Conservation (phyloP, 2,113 vertebrate species). For the Onychorhynchus coronatus region DNA sequence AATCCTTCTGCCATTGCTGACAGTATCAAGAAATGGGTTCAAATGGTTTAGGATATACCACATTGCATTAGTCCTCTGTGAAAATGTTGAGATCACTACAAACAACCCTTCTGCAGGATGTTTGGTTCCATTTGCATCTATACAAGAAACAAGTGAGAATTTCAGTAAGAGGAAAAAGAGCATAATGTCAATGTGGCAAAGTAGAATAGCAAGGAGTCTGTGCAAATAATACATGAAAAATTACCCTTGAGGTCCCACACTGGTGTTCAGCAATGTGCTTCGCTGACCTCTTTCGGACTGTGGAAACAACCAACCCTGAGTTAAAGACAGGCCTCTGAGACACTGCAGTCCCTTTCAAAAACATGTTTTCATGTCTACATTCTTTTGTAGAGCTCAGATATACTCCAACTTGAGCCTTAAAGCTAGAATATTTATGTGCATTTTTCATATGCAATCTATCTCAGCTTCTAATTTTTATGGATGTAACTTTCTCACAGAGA, state of each 20-base stretch:
- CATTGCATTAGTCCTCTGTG: background rate
- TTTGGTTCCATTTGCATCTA: background rate
- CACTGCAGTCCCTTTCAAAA: background rate
- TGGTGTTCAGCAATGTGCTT: background rate
- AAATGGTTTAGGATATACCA: rapidly evolving
- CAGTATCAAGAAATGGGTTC: background rate
- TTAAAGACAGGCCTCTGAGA: background rate
- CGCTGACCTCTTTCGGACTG: background rate
- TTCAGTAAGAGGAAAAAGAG: background rate
- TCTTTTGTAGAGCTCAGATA: background rate
- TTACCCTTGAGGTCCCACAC: background rate
- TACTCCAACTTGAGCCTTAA: background rate
- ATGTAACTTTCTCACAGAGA: background rate
- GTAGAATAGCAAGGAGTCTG: background rate
- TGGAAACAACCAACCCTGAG: background rate
- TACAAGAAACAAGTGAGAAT: background rate
- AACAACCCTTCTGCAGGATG: background rate
- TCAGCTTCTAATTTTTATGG: background rate
- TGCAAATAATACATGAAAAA: background rate
- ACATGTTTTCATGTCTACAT: background rate
- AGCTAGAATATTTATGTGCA: background rate
- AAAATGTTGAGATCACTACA: background rate
- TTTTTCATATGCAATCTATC: background rate
- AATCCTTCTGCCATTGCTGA: background rate
- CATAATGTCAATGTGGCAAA: background rate